phyloP scores from a whole-genome alignment of 2,113 vertebrate species.

The Rhineura floridana region DNA sequence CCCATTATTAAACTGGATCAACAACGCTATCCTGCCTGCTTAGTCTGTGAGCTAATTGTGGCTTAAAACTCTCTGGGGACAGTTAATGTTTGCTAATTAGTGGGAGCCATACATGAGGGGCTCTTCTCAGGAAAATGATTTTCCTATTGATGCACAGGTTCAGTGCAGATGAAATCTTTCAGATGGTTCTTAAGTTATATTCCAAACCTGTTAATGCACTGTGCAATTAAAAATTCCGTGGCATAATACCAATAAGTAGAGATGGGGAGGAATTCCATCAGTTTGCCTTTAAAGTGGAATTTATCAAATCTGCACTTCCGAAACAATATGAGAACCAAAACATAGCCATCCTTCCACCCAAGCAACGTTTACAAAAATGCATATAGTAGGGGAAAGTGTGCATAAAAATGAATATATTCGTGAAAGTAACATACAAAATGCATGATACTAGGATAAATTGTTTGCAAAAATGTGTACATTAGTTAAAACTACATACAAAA shows the following conservation, averaged over 20 bases:
- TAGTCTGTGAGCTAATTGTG: conserved; percentile 26
- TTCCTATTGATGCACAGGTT: not conserved
- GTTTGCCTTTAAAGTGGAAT: too few relatives aligned
- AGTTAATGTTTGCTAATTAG: conserved; percentile 32
- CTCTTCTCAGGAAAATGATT: not conserved
- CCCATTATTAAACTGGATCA: conserved; percentile 62
- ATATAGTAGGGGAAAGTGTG: too few relatives aligned
- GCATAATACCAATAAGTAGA: not conserved
- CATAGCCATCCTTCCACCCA: too few relatives aligned
- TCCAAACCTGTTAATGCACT: conserved; percentile 1
- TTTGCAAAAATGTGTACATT: too few relatives aligned
- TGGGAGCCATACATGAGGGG: not conserved
- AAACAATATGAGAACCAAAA: too few relatives aligned
- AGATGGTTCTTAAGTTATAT: not conserved
- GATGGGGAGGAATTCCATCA: too few relatives aligned
- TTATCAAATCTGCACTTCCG: too few relatives aligned
- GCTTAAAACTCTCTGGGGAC: conserved; percentile 42
- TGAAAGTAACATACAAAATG: too few relatives aligned
- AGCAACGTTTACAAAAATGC: too few relatives aligned
- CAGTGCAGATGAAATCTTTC: not conserved
- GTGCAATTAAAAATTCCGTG: conserved; percentile 8
- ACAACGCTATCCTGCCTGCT: not conserved
- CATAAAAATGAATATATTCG: too few relatives aligned
- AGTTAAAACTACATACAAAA: too few relatives aligned
- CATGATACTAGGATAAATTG: too few relatives aligned